Base-by-base conservation (phyloP, 1,140 invertebrate genomes). In the Scaptomyza montana region DNA sequence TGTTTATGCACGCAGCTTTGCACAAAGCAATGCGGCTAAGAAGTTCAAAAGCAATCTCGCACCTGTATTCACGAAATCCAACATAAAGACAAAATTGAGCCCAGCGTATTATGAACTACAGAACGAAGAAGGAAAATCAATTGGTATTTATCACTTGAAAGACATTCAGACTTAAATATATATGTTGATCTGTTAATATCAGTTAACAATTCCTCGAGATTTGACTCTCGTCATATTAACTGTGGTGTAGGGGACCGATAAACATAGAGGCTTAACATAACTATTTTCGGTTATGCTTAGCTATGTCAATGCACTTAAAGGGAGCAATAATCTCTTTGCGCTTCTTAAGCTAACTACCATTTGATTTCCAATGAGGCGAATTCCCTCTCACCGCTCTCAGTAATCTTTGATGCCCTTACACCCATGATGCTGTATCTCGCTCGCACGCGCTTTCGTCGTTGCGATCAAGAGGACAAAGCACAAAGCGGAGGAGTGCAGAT, bases 131-230 rank as follows among this genome's bases (percentile, higher is more conserved):
- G n/a, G 28, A 6, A 59, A 54, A 16, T 25, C 25, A 3, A 46
- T 16, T 16, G 53, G 68, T 0, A 36, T 56, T 2, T 65, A 71
- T n/a, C 68, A 71, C 6, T 13, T 61, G 7, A 70, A 70, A n/a
- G 67, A 70, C 28, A 70, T 70, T 5, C 47, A 56, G 54, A 30
- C 36, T 25, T 16, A 30, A 28, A 9, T 16, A 33, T 28, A 1
- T 9, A 9, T 2, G 25, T 56, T 9, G 16, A 16, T 16, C 41
- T 56, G 30, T 6, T 4, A 16, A 30, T 51, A 41, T 56, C 33
- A 41, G 33, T 13, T 56, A 56, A 39, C 12, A 16, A 56, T 36
- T 41, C 12, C 54, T 56, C 13, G 54, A 39, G 54, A 16, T 56
- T n/a, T 5, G 19, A 9, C 54, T 39, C n/a, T 56, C 30, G 36